These are phyloP conservation scores for Thrips palmi DNA, from an alignment of 1,140 invertebrate genomes.

Conservation along the genomic window DNA sequence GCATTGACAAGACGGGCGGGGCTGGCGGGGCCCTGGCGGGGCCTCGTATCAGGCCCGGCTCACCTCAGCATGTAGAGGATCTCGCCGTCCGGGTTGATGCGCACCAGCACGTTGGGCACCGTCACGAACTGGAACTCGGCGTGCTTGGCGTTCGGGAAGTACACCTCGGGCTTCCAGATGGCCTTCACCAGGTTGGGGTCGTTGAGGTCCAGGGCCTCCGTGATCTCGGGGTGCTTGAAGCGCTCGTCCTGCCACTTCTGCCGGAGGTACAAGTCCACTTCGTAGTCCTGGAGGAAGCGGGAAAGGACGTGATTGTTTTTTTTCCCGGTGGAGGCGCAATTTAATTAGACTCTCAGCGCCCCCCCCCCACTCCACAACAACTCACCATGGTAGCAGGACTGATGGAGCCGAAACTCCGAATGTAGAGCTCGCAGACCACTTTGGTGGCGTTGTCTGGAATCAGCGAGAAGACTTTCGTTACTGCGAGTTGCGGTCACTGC, in stretches of 20 bases:
- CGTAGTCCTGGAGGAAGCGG: constrained; percentile 29
- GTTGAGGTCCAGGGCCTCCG: constrained; percentile 31
- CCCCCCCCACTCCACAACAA: too few relatives aligned
- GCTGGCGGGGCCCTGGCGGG: too few relatives aligned
- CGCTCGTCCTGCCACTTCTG: constrained; percentile 35
- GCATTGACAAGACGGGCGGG: too few relatives aligned
- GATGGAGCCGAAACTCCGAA: constrained; percentile 32
- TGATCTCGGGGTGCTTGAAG: constrained; percentile 28
- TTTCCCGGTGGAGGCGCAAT: too few relatives aligned
- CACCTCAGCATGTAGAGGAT: constrained; percentile 44
- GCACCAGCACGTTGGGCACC: constrained; percentile 44
- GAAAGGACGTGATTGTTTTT: too few relatives aligned
- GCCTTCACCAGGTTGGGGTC: constrained; percentile 34
- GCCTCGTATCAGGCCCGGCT: constrained; percentile 5
- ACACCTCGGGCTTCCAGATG: constrained; percentile 50
- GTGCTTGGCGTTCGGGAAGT: constrained; percentile 47
- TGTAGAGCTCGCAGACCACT: constrained; percentile 28
- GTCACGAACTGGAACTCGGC: constrained; percentile 45
- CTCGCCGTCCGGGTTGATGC: constrained; percentile 37
- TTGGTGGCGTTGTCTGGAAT: constrained; percentile 24
- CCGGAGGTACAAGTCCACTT: constrained; percentile 36
- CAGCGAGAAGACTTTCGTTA: neutral
- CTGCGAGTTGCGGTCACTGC: too few relatives aligned
- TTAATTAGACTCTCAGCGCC: too few relatives aligned
- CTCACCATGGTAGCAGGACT: constrained; percentile 32